Evolutionary conservation across 2,797 vertebrate species (phyloP), one percentile per base, ranked within the genome.

Genomic region (Scleropages formosus): DNA sequence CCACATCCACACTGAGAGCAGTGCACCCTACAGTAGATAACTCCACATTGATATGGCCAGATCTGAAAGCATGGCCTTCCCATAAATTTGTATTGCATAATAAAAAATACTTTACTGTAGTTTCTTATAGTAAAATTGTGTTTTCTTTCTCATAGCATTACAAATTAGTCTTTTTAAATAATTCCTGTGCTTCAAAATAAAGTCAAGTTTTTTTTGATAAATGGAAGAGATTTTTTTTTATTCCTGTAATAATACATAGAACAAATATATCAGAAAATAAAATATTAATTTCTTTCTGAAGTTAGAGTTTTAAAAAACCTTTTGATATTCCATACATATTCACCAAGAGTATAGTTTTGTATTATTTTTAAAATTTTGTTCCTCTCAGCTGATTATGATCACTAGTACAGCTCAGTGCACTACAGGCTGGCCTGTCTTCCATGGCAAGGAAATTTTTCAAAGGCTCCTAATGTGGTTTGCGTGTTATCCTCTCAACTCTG

Each of bases 301-400:
- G 75, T 18, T 8, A n/a, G 16, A 53, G 9, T 53, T 9, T 80
- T 87, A 88, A 88, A 26, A 51, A 63, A 68, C 27, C 89, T 39
- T 90, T 91, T 91, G 87, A 91, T 89, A 87, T 90, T 89, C 91
- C 87, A 89, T 89, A 90, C 91, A 91, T 88, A 89, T 81, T 75
- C 79, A 84, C 83, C 80, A 61, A 82, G 84, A 87, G 83, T 78
- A 86, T 84, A 69, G 82, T 80, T 85, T 24, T n/a, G n/a, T n/a
- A n/a, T n/a, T n/a, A n/a, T n/a, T n/a, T n/a, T n/a, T n/a, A n/a
- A n/a, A n/a, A n/a, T n/a, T n/a, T n/a, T n/a, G n/a, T n/a, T n/a
- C n/a, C n/a, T 75, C 58, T 59, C 8, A 13, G 60, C 26, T 12
- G 59, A 71, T 26, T 47, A 68, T 39, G 67, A 61, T 71, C 66